Conservation (phyloP, 2,888 invertebrate genomes). For the Helicoverpa assulta region DNA sequence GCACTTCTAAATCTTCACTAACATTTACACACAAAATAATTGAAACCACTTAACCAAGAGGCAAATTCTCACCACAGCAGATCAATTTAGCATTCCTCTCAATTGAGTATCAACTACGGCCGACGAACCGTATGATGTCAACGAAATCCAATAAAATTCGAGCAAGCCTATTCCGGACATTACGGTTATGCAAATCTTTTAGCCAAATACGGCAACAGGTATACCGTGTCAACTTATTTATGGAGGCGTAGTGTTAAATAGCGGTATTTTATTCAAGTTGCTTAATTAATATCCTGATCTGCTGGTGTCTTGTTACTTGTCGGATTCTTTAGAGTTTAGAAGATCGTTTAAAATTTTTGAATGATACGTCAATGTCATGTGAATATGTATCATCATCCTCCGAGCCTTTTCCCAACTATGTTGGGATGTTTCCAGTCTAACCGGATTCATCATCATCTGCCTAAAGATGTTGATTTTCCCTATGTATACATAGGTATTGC, state of each 20-base stretch:
- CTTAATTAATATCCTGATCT: neutral
- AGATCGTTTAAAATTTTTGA: no score
- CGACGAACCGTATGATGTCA: constrained; percentile 24
- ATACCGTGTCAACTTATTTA: constrained; percentile 21
- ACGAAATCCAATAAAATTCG: constrained; percentile 36
- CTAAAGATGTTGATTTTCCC: no score
- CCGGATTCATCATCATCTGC: no score
- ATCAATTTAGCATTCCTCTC: constrained; percentile 25
- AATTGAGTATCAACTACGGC: constrained; percentile 18
- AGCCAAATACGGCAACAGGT: constrained; percentile 23
- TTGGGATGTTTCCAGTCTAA: no score
- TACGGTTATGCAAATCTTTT: constrained; percentile 47
- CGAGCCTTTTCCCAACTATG: no score
- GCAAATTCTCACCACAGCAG: constrained; percentile 12
- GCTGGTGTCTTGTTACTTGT: no score
- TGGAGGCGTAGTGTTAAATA: constrained; percentile 23
- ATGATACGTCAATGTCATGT: no score
- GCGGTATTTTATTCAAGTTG: constrained; percentile 20
- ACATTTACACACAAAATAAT: constrained; percentile 19
- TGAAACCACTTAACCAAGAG: constrained; percentile 14
- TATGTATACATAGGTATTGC: no score
- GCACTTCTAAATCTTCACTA: no score
- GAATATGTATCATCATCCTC: no score
- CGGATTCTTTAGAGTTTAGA: no score
- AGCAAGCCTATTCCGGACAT: constrained; percentile 9